Conservation (phyloP, 2,888 invertebrate genomes). For the Brenthis daphne region DNA sequence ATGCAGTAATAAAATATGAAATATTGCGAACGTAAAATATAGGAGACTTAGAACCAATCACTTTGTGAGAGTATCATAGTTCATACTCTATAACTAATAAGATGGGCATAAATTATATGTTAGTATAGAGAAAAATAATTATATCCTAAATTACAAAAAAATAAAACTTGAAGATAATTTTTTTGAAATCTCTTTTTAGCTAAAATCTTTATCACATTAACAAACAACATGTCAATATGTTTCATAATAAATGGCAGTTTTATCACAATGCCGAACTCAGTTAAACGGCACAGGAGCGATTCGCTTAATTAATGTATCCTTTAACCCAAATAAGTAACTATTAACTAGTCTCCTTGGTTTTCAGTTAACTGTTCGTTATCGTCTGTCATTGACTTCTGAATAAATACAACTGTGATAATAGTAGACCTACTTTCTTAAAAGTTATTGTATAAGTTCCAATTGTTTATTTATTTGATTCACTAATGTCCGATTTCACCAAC, state of each 20-base stretch:
- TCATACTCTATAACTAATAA: not conserved
- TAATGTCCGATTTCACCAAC: not conserved
- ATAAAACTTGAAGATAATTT: too few species aligned
- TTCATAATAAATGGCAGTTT: not conserved
- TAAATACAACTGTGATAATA: not conserved
- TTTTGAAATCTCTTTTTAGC: not conserved
- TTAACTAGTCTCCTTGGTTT: conserved; percentile 43
- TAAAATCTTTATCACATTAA: not conserved
- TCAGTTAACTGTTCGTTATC: conserved; percentile 23
- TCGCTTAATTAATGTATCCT: conserved; percentile 47
- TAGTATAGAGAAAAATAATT: too few species aligned
- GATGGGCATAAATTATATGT: not conserved
- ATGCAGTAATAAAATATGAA: conserved; percentile 9
- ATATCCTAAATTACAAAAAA: not conserved
- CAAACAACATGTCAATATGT: not conserved
- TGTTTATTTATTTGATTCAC: not conserved
- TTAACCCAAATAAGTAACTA: conserved; percentile 43
- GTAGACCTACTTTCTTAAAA: not conserved
- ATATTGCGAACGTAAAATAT: not conserved
- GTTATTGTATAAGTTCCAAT: not conserved
- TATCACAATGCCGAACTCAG: conserved; percentile 8
- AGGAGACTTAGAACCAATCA: not conserved
- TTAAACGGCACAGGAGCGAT: conserved; percentile 25
- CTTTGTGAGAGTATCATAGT: conserved; percentile 2
- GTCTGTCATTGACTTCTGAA: conserved; percentile 3